These are phyloP conservation scores for Zaprionus bogoriensis DNA, from an alignment of 2,888 invertebrate genomes.

Conservation along the genomic window DNA sequence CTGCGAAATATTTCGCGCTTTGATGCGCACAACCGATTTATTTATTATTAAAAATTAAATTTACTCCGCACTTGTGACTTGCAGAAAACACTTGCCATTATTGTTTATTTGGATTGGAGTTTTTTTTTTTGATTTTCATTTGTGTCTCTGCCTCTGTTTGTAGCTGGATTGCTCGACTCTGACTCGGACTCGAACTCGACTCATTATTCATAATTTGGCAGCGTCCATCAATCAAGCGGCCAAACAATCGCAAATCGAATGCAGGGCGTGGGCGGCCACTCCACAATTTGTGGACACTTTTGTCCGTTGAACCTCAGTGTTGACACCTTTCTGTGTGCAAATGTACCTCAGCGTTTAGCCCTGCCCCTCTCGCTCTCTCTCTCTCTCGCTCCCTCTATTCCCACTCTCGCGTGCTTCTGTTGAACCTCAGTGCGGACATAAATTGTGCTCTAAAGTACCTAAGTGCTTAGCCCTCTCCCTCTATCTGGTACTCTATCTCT, in stretches of 20 bases:
- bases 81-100: constrained; percentile 54
- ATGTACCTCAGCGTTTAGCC: not conserved
- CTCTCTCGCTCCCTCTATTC: not conserved
- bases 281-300: constrained; percentile 45
- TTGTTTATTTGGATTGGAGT: constrained; percentile 19
- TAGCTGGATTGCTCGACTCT: constrained; percentile 23
- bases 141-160: not conserved
- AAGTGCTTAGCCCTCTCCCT: no score
- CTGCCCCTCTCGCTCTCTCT: not conserved
- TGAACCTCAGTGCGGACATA: no score
- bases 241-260: constrained; percentile 56
- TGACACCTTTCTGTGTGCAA: constrained; percentile 40
- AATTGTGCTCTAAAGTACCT: no score
- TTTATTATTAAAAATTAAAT: constrained; percentile 72
- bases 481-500: no score
- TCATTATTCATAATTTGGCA: constrained; percentile 33
- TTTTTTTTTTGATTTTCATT: no score
- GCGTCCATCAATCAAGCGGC: constrained; percentile 62
- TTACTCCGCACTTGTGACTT: constrained; percentile 70
- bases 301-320: constrained; percentile 36
- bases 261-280: constrained; percentile 43
- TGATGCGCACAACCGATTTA: constrained; percentile 72
- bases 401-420: not conserved
- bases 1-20: constrained; percentile 62
- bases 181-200: no score